Base-by-base conservation (phyloP, 2,113 vertebrate species). In the Notarius lentiginosus region DNA sequence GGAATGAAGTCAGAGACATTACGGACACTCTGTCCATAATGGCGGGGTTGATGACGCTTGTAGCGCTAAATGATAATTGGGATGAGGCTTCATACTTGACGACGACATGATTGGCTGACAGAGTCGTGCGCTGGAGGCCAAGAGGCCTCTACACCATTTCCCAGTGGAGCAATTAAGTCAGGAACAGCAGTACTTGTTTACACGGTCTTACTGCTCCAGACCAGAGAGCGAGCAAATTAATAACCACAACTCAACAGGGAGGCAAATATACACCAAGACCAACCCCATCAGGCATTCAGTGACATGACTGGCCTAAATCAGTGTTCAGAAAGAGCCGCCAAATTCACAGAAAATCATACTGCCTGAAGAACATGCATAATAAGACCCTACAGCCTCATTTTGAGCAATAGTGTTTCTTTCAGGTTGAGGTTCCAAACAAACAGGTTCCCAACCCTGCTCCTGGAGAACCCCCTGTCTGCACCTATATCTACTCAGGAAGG, bases 101-200 rank as follows among this genome's bases (percentile, higher is more conserved):
- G 12, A 6, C 65, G 70, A 65, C 27, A 63, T 82, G 88, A 89
- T 83, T 82, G 76, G 82, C 82, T 84, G 79, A 51, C 84, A 49
- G 73, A 63, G 34, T 70, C 14, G 47, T 18, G 30, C 20, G 47
- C 77, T 47, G 84, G 56, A 81, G 79, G 79, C 79, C 79, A 61
- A 81, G 61, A 66, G 73, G 84, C 73, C 75, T 88, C 68, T 56
- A 86, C 75, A 86, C 81, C 34, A 56, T 70, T 75, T 90, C 89
- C 89, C 87, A 84, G 34, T n/a, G 70, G 89, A 83, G 84, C 87
- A 88, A 90, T 90, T 90, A 90, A 79, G 41, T 81, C 80, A 86
- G 84, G 73, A 88, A 84, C 87, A 86, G 80, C 20, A 60, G 81
- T n/a, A 22, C 87, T 86, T 87, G 58, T 88, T 90, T 90, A 90